These are phyloP conservation scores for Drosophila eugracilis DNA, from an alignment of 1,140 invertebrate species.

Conservation along the genomic window DNA sequence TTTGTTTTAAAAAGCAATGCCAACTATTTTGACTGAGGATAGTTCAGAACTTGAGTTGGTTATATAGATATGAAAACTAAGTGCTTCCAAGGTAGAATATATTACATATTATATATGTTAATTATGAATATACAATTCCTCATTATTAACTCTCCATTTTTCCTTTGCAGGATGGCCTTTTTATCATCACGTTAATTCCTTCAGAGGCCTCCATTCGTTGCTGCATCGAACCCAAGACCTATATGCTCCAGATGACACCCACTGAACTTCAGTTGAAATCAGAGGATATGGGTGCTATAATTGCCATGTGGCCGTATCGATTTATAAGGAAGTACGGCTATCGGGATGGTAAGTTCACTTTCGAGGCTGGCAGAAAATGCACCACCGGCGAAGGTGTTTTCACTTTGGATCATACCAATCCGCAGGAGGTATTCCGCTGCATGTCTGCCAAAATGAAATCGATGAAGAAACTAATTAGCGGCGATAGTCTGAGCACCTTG, in stretches of 20 bases:
- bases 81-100: background rate
- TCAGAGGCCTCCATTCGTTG: constrained; percentile 92
- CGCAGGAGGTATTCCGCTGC: constrained; percentile 92
- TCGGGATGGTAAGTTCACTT: constrained; percentile 92
- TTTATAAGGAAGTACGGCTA: constrained; percentile 94
- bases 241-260: constrained; percentile 90
- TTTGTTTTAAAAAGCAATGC: background rate
- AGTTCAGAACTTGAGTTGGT: too few species aligned
- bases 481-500: constrained; percentile 88
- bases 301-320: constrained; percentile 94
- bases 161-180: constrained; percentile 88
- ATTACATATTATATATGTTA: background rate
- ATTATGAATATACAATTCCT: background rate
- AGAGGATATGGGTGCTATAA: constrained; percentile 86
- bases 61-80: too few species aligned
- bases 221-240: constrained; percentile 89
- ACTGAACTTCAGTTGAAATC: constrained; percentile 90
- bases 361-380: constrained; percentile 96
- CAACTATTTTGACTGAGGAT: background rate
- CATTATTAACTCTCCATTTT: background rate
- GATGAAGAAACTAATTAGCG: constrained; percentile 92
- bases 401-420: constrained; percentile 91
- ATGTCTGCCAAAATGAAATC: constrained; percentile 92
- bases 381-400: constrained; percentile 94
- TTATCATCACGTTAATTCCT: constrained; percentile 90